Conservation (phyloP, 2,113 vertebrate genomes). For the Arvicanthis niloticus region DNA sequence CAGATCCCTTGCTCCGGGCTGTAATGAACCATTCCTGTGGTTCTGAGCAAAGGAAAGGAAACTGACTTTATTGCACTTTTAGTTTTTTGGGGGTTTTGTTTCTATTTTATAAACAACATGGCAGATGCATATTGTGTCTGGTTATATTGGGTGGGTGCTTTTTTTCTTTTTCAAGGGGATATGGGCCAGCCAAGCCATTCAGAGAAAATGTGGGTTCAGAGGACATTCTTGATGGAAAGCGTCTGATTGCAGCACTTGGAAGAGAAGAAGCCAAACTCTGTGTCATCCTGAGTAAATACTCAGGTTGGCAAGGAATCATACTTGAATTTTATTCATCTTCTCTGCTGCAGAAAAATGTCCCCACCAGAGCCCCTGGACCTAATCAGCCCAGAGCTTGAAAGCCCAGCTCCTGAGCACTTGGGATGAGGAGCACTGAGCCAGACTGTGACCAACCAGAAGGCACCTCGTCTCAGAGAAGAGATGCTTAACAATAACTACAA, state of each 20-base stretch:
- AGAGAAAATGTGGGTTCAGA: constrained; percentile 77
- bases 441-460: constrained; percentile 61
- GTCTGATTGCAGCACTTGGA: constrained; percentile 59
- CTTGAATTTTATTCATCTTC: constrained; percentile 88
- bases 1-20: constrained; percentile 74
- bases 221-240: constrained; percentile 73
- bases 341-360: constrained; percentile 82
- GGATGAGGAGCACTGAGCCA: constrained; percentile 41
- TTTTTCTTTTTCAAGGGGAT: constrained; percentile 76
- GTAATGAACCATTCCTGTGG: constrained; percentile 84
- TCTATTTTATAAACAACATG: constrained; percentile 76
- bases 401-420: not conserved
- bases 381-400: not conserved
- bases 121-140: constrained; percentile 88
- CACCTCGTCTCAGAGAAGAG: constrained; percentile 59
- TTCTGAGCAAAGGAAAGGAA: constrained; percentile 82
- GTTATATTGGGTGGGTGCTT: constrained; percentile 75
- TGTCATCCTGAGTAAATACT: constrained; percentile 76
- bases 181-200: constrained; percentile 80
- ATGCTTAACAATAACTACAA: constrained; percentile 31
- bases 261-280: constrained; percentile 76
- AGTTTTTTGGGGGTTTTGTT: constrained; percentile 68
- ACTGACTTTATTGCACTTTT: constrained; percentile 90
- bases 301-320: constrained; percentile 83
- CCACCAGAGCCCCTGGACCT: constrained; percentile 79